phyloP scores from a whole-genome alignment of 2,888 invertebrate species.

The Harpagoxenus sublaevis region DNA sequence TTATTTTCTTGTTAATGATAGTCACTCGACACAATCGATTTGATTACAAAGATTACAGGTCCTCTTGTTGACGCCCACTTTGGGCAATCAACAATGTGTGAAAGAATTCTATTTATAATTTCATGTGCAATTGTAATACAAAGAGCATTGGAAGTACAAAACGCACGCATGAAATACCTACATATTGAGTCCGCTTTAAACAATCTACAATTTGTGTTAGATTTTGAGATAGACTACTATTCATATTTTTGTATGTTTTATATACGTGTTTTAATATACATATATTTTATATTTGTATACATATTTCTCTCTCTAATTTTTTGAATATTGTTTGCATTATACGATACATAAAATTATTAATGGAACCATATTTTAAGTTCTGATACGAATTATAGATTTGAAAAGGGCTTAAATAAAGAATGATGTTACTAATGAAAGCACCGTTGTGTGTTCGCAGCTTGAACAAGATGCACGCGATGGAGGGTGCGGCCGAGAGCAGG shows the following conservation, averaged over 20 bases:
- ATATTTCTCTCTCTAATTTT: not conserved
- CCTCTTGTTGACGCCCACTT: not conserved
- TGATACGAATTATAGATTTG: not conserved
- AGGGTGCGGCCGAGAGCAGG: constrained; percentile 86
- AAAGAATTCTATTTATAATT: not conserved
- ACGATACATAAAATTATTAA: not conserved
- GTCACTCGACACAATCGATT: not conserved
- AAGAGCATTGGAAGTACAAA: not conserved
- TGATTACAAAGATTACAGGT: not conserved
- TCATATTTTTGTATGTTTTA: not conserved
- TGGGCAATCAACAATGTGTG: not conserved
- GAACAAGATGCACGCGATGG: constrained; percentile 89
- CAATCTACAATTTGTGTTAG: not conserved
- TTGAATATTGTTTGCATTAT: not conserved
- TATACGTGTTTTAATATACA: not conserved
- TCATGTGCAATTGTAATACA: not conserved
- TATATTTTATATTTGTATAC: not conserved
- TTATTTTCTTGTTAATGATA: not conserved
- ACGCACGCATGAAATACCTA: not conserved
- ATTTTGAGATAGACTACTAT: not conserved
- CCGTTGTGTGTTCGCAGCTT: constrained; percentile 85
- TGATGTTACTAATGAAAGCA: not conserved
- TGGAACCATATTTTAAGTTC: not conserved
- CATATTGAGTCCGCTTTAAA: not conserved
- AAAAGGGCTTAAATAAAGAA: not conserved